phyloP scores from a whole-genome alignment of 1,140 invertebrate genomes.

The Zaprionus davidi region DNA sequence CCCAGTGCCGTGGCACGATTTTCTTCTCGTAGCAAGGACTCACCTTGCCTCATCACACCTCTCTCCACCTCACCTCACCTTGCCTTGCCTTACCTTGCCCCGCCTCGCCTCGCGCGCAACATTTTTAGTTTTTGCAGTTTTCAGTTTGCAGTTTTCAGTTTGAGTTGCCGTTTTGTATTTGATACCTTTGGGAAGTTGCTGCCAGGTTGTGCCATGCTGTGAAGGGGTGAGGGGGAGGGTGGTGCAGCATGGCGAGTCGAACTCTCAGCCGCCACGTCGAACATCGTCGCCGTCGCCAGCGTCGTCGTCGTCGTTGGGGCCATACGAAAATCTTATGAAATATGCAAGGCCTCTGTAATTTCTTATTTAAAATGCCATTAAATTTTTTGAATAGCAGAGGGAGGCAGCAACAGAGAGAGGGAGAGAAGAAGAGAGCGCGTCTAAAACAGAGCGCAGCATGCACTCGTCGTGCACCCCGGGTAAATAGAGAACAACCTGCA shows the following conservation, averaged over 20 bases:
- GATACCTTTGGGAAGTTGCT: conserved; percentile 74
- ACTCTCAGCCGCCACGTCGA: conserved; percentile 71
- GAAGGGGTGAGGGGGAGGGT: too few relatives aligned
- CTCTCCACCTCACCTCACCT: not conserved
- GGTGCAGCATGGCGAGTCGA: conserved; percentile 38
- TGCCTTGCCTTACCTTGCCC: not conserved
- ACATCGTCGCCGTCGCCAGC: conserved; percentile 21
- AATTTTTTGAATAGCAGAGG: conserved; percentile 84
- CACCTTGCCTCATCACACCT: not conserved
- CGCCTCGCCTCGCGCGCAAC: conserved; percentile 24
- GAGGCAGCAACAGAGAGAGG: conserved; percentile 12
- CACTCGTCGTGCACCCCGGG: conserved; percentile 66
- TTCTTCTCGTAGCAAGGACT: conserved; percentile 52
- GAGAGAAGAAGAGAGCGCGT: conserved; percentile 16
- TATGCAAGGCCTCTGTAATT: conserved; percentile 83
- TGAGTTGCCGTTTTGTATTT: conserved; percentile 66
- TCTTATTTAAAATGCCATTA: conserved; percentile 85
- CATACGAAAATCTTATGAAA: conserved; percentile 82
- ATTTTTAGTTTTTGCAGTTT: conserved; percentile 45
- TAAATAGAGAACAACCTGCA: conserved; percentile 67
- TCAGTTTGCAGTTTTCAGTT: conserved; percentile 39
- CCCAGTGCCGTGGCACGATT: conserved; percentile 58
- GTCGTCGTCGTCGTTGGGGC: conserved; percentile 11
- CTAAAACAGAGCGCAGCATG: conserved; percentile 78
- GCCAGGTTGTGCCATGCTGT: not conserved